Evolutionary conservation across 2,797 vertebrate genomes (phyloP).

Genomic region (Darevskia mixta): DNA sequence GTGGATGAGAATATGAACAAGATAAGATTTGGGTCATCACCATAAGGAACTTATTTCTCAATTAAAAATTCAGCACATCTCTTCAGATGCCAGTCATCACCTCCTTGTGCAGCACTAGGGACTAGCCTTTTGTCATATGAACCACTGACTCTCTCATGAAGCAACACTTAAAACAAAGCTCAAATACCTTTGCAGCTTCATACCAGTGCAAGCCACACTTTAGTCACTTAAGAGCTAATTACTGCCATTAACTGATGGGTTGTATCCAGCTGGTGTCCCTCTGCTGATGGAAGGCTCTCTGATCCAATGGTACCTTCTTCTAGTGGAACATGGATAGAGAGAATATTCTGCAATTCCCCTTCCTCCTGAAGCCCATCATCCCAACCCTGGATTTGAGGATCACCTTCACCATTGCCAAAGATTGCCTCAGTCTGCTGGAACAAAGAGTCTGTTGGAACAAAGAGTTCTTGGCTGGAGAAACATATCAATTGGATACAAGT

Average conservation of each 20-base stretch:
- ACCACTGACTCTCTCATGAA: not conserved
- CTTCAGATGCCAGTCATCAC: conserved; percentile 12
- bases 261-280: not conserved
- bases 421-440: not conserved
- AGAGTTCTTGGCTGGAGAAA: not conserved
- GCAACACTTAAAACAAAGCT: not conserved
- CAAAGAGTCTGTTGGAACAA: not conserved
- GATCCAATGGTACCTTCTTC: not conserved
- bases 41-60: not conserved
- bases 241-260: not conserved
- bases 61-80: conserved; percentile 9
- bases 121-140: not conserved
- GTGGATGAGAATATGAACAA: conserved; percentile 1
- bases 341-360: not conserved
- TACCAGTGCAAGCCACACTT: not conserved
- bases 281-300: not conserved
- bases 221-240: conserved; percentile 9
- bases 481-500: not conserved
- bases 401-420: not conserved
- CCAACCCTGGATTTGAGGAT: not conserved
- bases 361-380: not conserved
- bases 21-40: conserved; percentile 3
- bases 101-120: not conserved
- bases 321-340: not conserved
- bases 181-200: not conserved